Conservation (phyloP, 2,113 vertebrate species). For the Plecturocebus donacophilus region DNA sequence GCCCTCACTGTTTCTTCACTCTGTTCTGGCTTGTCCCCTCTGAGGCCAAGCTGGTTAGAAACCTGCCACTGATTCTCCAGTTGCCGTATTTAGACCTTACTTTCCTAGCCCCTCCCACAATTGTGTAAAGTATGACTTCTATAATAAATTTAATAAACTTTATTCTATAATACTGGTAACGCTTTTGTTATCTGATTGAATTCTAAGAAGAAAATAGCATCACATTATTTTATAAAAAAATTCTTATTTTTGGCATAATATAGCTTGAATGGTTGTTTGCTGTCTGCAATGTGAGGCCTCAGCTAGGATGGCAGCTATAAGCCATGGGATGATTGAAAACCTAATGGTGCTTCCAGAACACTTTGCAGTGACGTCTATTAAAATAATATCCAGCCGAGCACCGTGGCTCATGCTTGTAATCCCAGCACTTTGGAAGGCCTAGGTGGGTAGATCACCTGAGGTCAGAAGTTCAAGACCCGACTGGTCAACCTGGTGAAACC, state of each 20-base stretch:
- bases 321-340: not conserved
- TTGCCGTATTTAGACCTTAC: not conserved
- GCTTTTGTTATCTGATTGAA: not conserved
- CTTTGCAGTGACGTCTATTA: not conserved
- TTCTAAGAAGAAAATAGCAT: not conserved
- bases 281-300: not conserved
- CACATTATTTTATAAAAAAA: not conserved
- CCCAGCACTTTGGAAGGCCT: too few species aligned
- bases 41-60: not conserved
- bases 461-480: too few species aligned
- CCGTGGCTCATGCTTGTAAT: too few species aligned
- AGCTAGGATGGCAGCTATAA: not conserved
- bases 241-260: not conserved
- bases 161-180: not conserved
- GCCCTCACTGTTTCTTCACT: not conserved
- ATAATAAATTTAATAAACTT: not conserved
- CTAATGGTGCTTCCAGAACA: not conserved
- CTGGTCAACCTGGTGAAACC: too few species aligned
- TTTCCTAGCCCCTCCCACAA: not conserved
- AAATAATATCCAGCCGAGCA: not conserved
- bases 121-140: slow-evolving; percentile 1
- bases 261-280: not conserved
- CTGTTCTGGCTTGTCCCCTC: not conserved
- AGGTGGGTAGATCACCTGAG: too few species aligned
- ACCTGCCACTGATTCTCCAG: not conserved